Percentiles rank a stretch among this genome's conserved stretches.
phyloP scores from a whole-genome alignment of 2,888 invertebrate species.

The Mechanitis mazaeus region DNA sequence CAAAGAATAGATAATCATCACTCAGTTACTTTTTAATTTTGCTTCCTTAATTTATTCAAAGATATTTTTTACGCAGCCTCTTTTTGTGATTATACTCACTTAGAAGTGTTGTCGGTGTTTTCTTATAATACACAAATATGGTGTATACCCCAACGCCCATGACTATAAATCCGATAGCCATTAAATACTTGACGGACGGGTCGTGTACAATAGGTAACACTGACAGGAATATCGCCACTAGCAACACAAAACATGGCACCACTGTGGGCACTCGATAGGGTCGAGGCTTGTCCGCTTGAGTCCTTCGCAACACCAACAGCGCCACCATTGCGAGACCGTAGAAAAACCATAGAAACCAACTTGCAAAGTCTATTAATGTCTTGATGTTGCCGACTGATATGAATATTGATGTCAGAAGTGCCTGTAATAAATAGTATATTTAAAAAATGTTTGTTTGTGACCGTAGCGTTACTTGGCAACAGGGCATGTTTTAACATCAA shows the following conservation, averaged over 20 bases:
- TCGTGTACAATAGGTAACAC: slow-evolving; percentile 84
- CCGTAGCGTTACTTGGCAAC: no score
- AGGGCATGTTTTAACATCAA: no score
- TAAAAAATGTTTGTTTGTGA: background rate
- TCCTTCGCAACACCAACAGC: slow-evolving; percentile 82
- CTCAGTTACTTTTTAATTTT: no score
- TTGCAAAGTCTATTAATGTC: slow-evolving; percentile 88
- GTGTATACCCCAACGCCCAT: slow-evolving; percentile 84
- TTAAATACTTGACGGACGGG: slow-evolving; percentile 85
- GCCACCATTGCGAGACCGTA: slow-evolving; percentile 90
- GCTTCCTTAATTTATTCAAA: background rate
- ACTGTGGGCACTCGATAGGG: slow-evolving; percentile 85
- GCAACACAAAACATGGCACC: slow-evolving; percentile 83
- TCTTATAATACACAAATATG: slow-evolving; percentile 83
- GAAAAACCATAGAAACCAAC: slow-evolving; percentile 92
- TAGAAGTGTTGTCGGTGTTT: slow-evolving; percentile 77
- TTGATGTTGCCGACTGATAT: slow-evolving; percentile 84
- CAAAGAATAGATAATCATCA: no score
- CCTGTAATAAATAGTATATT: slow-evolving; percentile 62
- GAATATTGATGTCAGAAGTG: slow-evolving; percentile 81
- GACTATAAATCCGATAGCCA: slow-evolving; percentile 83
- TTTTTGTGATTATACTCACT: slow-evolving; percentile 67
- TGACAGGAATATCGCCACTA: slow-evolving; percentile 83
- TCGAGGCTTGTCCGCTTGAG: slow-evolving; percentile 80
- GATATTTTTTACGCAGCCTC: slow-evolving; percentile 7